These are phyloP conservation scores for Mesoclemmys tuberculata DNA, from an alignment of 2,113 vertebrate genomes.

Conservation along the genomic window DNA sequence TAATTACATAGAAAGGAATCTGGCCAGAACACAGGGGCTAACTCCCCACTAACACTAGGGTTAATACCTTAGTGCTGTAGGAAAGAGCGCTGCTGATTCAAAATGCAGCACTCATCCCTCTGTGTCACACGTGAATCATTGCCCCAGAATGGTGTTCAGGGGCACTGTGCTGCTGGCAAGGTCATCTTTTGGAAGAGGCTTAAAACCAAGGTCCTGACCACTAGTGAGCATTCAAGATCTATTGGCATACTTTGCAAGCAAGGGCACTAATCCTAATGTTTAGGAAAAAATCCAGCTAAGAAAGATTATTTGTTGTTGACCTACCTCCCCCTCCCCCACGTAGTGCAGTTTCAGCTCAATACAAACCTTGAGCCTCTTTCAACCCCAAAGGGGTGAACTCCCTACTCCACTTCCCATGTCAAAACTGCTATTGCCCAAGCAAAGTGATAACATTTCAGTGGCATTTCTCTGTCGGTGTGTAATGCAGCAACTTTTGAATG, in stretches of 20 bases:
- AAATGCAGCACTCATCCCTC: background rate
- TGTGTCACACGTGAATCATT: background rate
- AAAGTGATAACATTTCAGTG: background rate
- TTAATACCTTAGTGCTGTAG: constrained; percentile 1
- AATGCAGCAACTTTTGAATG: background rate
- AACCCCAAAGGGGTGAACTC: background rate
- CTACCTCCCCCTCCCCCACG: background rate
- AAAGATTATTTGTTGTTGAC: background rate
- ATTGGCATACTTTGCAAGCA: background rate
- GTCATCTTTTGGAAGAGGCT: background rate
- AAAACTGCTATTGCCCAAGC: background rate
- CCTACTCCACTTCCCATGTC: background rate
- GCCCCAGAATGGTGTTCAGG: rapidly evolving
- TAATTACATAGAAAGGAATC: constrained; percentile 16
- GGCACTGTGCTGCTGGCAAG: background rate
- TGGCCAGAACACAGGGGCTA: constrained; percentile 11
- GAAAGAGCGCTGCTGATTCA: background rate
- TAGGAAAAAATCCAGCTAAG: constrained; percentile 15
- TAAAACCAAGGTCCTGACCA: background rate
- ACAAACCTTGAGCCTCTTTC: background rate
- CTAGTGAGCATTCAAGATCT: background rate
- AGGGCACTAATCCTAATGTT: background rate
- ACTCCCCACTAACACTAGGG: background rate
- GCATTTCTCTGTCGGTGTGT: background rate
- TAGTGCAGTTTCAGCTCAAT: constrained; percentile 1